Evolutionary conservation across 1,140 invertebrate genomes (phyloP), one percentile per base, ranked within the genome.

Genomic region (Eufriesea mexicana): DNA sequence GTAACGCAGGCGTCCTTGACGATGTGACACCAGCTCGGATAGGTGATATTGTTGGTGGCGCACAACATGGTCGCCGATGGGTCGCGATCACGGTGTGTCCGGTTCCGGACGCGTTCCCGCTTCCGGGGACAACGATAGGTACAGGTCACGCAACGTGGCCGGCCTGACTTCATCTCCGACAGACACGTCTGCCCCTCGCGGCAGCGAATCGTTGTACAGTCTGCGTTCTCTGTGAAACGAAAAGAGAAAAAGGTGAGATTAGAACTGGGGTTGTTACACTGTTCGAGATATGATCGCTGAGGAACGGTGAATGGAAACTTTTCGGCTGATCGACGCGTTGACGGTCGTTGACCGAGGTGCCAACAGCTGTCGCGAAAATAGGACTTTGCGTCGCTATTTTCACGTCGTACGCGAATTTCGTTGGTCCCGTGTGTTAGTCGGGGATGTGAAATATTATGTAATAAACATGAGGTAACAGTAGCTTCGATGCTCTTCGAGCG

Each of bases 1-100:
- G 96, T 97, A 86, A 95, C 95, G 92, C 98, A 99, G 1, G 98
- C 96, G 86, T 97, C 97, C 88, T 97, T 96, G 89, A 97, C 96
- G 96, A 98, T 97, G 86, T 98, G 96, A 94, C 98, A 98, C 96
- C 97, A 98, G 62, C 97, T 98, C 45, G 95, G 94, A 93, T 98
- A 98, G 2, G 97, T 98, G 86, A 95, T 95, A 87, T 97, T 96
- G 93, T 99, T 98, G 70, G 95, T 96, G 72, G 97, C 98, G 94
- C 98, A 99, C 64, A 99, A 92, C 42, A 94, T 94, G 12, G 90
- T 91, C 66, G 91, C 88, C n/a, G 88, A 91, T 87, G 91, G 87
- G 79, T 95, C 78, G 84, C 94, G 91, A 91, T 95, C 90, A 89
- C 94, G 89, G 88, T 95, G 87, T 25, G 86, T 92, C 76, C 92